Conservation (phyloP, 2,113 vertebrate species). For the Propithecus coquereli region DNA sequence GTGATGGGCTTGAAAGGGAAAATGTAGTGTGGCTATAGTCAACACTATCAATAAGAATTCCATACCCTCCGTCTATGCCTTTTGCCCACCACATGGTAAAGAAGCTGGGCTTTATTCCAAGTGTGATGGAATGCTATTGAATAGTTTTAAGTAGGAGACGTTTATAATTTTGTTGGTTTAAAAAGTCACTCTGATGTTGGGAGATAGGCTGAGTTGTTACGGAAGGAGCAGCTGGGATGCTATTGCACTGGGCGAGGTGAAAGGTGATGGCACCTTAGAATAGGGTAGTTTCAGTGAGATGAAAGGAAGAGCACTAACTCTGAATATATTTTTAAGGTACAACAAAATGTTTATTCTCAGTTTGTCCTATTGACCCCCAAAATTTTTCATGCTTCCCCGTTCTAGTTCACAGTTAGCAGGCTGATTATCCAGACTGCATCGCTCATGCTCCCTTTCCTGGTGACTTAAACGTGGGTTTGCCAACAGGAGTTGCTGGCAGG, state of each 20-base stretch:
- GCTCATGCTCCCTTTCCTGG: neutral
- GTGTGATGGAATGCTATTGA: neutral
- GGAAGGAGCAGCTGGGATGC: neutral
- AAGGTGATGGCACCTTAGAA: neutral
- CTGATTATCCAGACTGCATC: neutral
- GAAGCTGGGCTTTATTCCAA: neutral
- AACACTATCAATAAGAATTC: neutral
- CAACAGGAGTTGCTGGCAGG: neutral
- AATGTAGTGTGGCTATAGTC: neutral
- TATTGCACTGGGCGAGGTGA: neutral
- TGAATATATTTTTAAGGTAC: neutral
- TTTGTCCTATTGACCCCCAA: neutral
- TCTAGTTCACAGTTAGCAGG: neutral
- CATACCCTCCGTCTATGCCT: neutral
- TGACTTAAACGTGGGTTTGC: neutral
- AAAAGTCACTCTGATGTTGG: neutral
- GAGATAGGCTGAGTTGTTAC: neutral
- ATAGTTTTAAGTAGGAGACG: neutral
- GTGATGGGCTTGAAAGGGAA: neutral
- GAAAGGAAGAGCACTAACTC: neutral
- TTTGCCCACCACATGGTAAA: neutral
- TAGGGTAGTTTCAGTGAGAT: neutral
- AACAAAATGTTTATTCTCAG: neutral
- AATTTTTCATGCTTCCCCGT: neutral
- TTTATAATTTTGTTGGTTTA: neutral